These are phyloP conservation scores for Papilio glaucus DNA, from an alignment of 1,140 invertebrate species.

Conservation along the genomic window DNA sequence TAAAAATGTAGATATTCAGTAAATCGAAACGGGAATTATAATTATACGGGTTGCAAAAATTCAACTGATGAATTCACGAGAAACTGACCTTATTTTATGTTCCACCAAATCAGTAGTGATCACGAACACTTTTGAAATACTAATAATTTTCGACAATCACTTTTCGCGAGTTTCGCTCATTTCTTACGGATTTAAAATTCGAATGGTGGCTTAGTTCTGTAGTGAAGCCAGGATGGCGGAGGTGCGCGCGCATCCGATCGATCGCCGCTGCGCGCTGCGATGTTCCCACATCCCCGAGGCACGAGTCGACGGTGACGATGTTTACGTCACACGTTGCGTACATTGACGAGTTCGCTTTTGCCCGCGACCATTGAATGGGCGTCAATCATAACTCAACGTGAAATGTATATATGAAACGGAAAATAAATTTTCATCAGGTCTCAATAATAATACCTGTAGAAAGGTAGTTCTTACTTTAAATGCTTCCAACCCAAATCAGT, in stretches of 20 bases:
- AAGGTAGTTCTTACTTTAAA: neutral
- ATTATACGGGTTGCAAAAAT: neutral
- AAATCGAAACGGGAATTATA: neutral
- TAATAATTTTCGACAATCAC: slow-evolving; percentile 53
- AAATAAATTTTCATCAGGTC: slow-evolving; percentile 32
- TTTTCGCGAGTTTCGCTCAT: slow-evolving; percentile 74
- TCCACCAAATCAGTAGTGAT: slow-evolving; percentile 16
- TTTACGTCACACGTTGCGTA: slow-evolving; percentile 80
- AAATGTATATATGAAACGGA: slow-evolving; percentile 23
- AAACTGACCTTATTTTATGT: slow-evolving; percentile 57
- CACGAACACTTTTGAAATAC: slow-evolving; percentile 15
- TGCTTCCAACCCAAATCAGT: slow-evolving; percentile 3
- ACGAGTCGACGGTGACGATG: slow-evolving; percentile 59
- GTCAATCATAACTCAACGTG: slow-evolving; percentile 36
- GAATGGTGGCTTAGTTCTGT: slow-evolving; percentile 62
- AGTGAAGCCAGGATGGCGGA: slow-evolving; percentile 66
- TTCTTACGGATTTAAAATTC: slow-evolving; percentile 75
- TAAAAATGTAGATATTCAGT: neutral
- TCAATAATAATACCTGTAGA: neutral
- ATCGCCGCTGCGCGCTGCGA: slow-evolving; percentile 74
- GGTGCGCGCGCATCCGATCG: slow-evolving; percentile 80
- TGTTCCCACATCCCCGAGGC: slow-evolving; percentile 53
- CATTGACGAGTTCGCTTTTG: slow-evolving; percentile 64
- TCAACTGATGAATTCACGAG: neutral
- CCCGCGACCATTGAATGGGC: slow-evolving; percentile 48